Base-by-base conservation (phyloP, 1,140 invertebrate species). In the Lasioglossum albipes region DNA sequence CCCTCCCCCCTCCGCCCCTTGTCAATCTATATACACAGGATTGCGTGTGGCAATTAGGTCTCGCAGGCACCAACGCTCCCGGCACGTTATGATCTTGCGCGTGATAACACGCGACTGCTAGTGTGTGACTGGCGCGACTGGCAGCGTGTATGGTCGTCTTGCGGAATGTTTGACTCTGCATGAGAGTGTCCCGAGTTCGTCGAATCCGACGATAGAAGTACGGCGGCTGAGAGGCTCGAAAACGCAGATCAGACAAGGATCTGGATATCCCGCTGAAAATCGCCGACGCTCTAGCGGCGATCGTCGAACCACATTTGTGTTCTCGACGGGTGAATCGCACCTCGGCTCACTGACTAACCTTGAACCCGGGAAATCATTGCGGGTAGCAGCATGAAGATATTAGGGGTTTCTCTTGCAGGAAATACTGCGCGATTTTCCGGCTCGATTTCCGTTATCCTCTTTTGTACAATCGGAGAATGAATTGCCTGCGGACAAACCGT, bases 41-140 rank as follows among this genome's bases (percentile, higher is more conserved):
- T 78, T 86, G 87, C 79, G 88, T 86, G 89, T 86, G 52, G 86
- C 84, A 87, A 90, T 85, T 89, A 91, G 85, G 85, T 88, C 84
- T 76, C 86, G 89, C 87, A 87, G 85, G 87, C 90, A 89, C 88
- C 79, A 89, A 83, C 79, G 72, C 79, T 75, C 81, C 73, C 70
- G 78, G 76, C 75, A 75, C 80, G 59, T 87, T 79, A 79, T 75
- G 73, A 75, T 68, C 65, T 42, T 71, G 13, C 52, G 79, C 45
- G 36, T 73, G 52, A 65, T 64, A 65, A 72, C 36, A 36, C 52
- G 54, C 87, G 71, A 66, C 42, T 59, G 73, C 57, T 82, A 57
- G 74, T 41, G 75, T 61, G 41, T 49, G 52, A 52, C 42, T 68
- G 59, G 67, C 41, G 61, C 66, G 79, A 75, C 54, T 77, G 79